These are phyloP conservation scores for Yponomeuta cagnagella DNA, from an alignment of 2,888 invertebrate genomes.

Conservation along the genomic window DNA sequence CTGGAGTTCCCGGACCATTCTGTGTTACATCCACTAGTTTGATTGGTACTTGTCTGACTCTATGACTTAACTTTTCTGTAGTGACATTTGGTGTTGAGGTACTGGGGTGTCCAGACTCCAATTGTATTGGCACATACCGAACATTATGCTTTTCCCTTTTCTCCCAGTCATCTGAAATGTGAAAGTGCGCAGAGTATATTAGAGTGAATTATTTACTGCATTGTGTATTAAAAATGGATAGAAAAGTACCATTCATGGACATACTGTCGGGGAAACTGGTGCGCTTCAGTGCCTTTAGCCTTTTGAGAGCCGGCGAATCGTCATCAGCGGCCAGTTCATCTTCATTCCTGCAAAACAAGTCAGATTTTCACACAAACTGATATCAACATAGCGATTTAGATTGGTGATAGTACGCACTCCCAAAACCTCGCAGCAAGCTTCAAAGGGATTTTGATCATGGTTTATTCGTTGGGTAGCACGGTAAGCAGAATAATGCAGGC, in stretches of 20 bases:
- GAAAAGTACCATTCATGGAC: slow-evolving; percentile 46
- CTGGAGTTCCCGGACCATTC: slow-evolving; percentile 42
- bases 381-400: not conserved
- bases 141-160: slow-evolving; percentile 45
- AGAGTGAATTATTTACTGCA: not conserved
- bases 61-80: slow-evolving; percentile 28
- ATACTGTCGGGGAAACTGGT: slow-evolving; percentile 53
- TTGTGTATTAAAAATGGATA: not conserved
- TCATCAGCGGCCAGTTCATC: slow-evolving; percentile 61
- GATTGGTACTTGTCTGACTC: slow-evolving; percentile 42
- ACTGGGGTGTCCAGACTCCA: slow-evolving; percentile 54
- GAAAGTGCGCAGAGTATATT: not conserved
- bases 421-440: slow-evolving; percentile 59
- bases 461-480: slow-evolving; percentile 24
- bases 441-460: slow-evolving; percentile 54
- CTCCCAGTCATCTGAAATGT: slow-evolving; percentile 41
- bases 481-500: slow-evolving; percentile 31
- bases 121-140: slow-evolving; percentile 59
- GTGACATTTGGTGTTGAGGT: slow-evolving; percentile 61
- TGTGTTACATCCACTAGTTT: slow-evolving; percentile 41
- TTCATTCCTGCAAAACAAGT: slow-evolving; percentile 49
- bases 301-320: slow-evolving; percentile 56
- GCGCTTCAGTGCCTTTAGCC: slow-evolving; percentile 49
- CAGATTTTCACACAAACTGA: slow-evolving; percentile 16
- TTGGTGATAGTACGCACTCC: slow-evolving; percentile 40